These are phyloP conservation scores for Neoitamus cyanurus DNA, from an alignment of 2,888 invertebrate genomes.

Conservation along the genomic window DNA sequence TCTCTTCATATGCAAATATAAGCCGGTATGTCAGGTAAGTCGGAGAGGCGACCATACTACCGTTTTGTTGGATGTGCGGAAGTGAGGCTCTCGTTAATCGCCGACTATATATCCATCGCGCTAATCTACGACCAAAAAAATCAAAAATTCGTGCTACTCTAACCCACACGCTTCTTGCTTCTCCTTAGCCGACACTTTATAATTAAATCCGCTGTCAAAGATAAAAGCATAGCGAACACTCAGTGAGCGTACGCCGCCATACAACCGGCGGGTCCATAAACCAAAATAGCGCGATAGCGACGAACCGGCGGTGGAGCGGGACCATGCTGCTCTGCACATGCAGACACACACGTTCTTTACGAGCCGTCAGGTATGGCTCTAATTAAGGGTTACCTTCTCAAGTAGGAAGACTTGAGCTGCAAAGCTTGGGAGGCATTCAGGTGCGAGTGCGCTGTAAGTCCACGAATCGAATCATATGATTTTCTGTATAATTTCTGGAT, in stretches of 20 bases:
- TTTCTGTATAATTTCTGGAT: neutral
- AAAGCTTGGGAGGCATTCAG: neutral
- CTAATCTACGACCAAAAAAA: constrained; percentile 28
- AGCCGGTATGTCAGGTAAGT: neutral
- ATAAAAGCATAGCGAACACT: constrained; percentile 47
- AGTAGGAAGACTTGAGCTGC: neutral
- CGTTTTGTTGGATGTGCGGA: constrained; percentile 7
- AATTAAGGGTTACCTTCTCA: constrained; percentile 20
- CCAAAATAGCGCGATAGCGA: constrained; percentile 11
- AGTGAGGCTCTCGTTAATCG: constrained; percentile 7
- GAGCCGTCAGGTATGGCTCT: neutral
- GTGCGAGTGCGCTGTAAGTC: neutral
- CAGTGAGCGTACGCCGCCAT: constrained; percentile 31
- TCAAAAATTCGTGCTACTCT: constrained; percentile 24
- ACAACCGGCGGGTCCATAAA: constrained; percentile 13
- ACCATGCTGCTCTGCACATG: neutral
- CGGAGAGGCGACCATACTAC: neutral
- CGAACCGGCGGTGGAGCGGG: neutral
- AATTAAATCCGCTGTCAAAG: constrained; percentile 46
- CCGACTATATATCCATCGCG: neutral
- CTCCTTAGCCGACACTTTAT: constrained; percentile 19
- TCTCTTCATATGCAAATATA: neutral
- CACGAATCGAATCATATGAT: neutral
- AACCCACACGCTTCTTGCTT: constrained; percentile 25
- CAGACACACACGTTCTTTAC: neutral